phyloP scores from a whole-genome alignment of 2,888 invertebrate species.

The Drosophila anomelani region DNA sequence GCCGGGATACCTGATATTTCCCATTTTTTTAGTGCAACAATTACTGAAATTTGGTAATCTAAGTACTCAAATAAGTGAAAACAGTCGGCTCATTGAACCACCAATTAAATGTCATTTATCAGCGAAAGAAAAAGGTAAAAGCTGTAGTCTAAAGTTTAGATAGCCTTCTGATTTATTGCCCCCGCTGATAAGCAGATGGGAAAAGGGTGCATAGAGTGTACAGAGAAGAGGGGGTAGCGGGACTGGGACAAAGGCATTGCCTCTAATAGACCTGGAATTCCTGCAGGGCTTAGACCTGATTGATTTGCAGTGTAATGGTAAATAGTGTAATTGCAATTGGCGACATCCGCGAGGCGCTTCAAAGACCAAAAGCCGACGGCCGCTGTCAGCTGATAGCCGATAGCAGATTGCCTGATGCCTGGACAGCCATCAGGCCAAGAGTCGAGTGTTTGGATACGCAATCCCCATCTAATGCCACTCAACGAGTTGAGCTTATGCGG shows the following conservation, averaged over 20 bases:
- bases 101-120: conserved; percentile 81
- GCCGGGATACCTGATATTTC: background rate
- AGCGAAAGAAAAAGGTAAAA: conserved; percentile 49
- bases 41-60: conserved; percentile 19
- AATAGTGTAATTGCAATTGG: conserved; percentile 73
- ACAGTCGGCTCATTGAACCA: conserved; percentile 58
- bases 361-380: conserved; percentile 61
- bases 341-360: conserved; percentile 52
- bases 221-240: background rate
- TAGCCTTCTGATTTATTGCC: conserved; percentile 82
- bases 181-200: conserved; percentile 67
- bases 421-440: conserved; percentile 2
- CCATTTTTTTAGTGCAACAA: conserved; percentile 5
- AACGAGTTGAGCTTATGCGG: conserved; percentile 69
- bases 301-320: conserved; percentile 71
- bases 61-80: conserved; percentile 54
- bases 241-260: conserved; percentile 20
- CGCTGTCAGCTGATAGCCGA: conserved; percentile 23
- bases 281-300: conserved; percentile 46
- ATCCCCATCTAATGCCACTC: conserved; percentile 74
- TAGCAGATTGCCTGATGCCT: conserved; percentile 52
- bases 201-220: conserved; percentile 16
- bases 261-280: conserved; percentile 55
- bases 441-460: conserved; percentile 63
- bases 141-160: conserved; percentile 79